Conservation (phyloP, 2,113 vertebrate species). For the Dicerorhinus sumatrensis region DNA sequence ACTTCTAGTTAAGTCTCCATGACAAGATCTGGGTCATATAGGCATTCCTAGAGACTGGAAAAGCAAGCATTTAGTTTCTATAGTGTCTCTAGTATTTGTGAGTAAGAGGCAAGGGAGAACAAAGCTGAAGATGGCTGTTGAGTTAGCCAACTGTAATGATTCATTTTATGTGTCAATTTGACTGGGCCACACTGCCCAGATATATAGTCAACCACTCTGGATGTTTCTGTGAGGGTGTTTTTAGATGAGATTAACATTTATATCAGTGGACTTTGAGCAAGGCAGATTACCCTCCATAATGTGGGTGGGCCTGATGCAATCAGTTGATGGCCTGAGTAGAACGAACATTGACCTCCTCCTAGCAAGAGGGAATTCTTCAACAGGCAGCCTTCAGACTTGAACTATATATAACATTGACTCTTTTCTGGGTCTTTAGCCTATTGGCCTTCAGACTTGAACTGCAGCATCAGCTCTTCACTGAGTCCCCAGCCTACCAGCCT, state of each 20-base stretch:
- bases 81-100: not conserved
- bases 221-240: not conserved
- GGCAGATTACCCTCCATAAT: not conserved
- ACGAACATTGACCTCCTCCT: not conserved
- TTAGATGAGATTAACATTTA: not conserved
- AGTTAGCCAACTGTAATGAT: not conserved
- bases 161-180: not conserved
- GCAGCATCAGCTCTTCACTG: not conserved
- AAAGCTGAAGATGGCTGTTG: not conserved
- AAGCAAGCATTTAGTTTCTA: not conserved
- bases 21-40: not conserved
- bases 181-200: not conserved
- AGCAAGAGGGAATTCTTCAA: not conserved
- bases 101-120: not conserved
- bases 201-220: not conserved
- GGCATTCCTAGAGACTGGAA: not conserved
- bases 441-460: not conserved
- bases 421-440: not conserved
- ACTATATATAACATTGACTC: not conserved
- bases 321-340: not conserved
- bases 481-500: not conserved
- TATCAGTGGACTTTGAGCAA: not conserved
- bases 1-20: not conserved
- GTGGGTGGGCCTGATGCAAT: not conserved
- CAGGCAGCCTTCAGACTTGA: not conserved